Evolutionary conservation across 2,888 invertebrate species (phyloP), one percentile per base, ranked within the genome.

Genomic region (Rotaria socialis): DNA sequence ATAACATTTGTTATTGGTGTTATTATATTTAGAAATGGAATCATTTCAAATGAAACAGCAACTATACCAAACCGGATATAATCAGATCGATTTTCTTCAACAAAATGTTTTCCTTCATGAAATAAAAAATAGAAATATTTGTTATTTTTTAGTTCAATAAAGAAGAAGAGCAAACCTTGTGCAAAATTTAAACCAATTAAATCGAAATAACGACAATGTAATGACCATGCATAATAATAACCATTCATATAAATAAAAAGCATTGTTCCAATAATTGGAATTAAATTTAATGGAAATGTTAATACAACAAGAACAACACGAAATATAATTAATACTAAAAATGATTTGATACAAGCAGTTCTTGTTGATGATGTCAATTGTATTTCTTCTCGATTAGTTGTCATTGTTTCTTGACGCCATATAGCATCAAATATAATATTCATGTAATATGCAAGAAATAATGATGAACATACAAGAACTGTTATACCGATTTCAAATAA

Each of bases 1-100:
- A 80, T 80, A n/a, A 80, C 47, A 80, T 80, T 80, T 10, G 47
- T 80, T 43, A 80, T 47, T 47, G 80, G 80, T n/a, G 80, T 80
- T n/a, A 80, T 24, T 14, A 80, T 6, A 80, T 80, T 80, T 0
- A 80, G 0, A 80, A 80, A n/a, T 24, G 47, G 43, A 47, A 47
- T 80, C 47, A 80, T 47, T n/a, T 80, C 80, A 10, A 80, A 80
- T 24, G 47, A 47, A 4, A 80, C 11, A 47, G 24, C 80, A 47
- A 80, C 43, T 16, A 80, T n/a, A 47, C 80, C 80, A n/a, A 80
- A 80, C 10, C 19, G 24, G 4, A 3, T 14, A 80, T 80, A 80
- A 47, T 80, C 80, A 50, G 67, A 67, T 27, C 67, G 67, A 27
- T 67, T 67, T 67, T 67, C 27, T 27, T 67, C n/a, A 27, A n/a